Evolutionary conservation across 1,140 invertebrate species (phyloP).

Genomic region (Drosophila pruinosa): DNA sequence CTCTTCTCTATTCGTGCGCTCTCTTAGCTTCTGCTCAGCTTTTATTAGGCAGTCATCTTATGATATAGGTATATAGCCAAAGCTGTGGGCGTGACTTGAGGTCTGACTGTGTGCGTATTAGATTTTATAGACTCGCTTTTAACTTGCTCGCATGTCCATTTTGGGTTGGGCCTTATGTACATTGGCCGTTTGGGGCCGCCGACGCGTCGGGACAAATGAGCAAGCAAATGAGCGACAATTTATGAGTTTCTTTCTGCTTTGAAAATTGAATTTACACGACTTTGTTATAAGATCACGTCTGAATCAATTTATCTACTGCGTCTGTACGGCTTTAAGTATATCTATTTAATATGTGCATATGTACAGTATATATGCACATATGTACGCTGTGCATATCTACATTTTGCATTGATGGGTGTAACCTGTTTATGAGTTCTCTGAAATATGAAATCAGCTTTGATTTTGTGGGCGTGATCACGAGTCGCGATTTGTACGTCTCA

Average conservation of each 20-base stretch:
- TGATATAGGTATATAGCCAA: slow-evolving; percentile 50
- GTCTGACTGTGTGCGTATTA: slow-evolving; percentile 61
- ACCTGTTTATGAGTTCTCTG: slow-evolving; percentile 51
- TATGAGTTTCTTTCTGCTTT: slow-evolving; percentile 39
- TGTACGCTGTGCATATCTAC: slow-evolving; percentile 7
- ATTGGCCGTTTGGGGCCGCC: slow-evolving; percentile 40
- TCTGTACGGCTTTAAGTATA: too few relatives aligned
- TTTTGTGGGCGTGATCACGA: slow-evolving; percentile 70
- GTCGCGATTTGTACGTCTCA: slow-evolving; percentile 13
- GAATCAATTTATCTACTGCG: slow-evolving; percentile 4
- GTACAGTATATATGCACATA: slow-evolving; percentile 20
- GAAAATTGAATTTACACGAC: slow-evolving; percentile 65
- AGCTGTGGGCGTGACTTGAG: slow-evolving; percentile 69
- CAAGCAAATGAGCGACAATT: slow-evolving; percentile 71
- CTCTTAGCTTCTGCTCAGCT: slow-evolving; percentile 53
- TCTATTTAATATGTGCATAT: slow-evolving; percentile 40
- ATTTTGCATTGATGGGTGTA: slow-evolving; percentile 55
- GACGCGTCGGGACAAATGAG: slow-evolving; percentile 64
- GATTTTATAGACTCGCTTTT: slow-evolving; percentile 73
- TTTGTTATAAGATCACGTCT: slow-evolving; percentile 61
- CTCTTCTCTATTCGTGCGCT: neutral
- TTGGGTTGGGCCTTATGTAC: slow-evolving; percentile 67
- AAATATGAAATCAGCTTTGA: slow-evolving; percentile 71
- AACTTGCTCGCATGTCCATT: slow-evolving; percentile 66
- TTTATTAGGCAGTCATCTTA: slow-evolving; percentile 46